phyloP scores from a whole-genome alignment of 2,113 vertebrate species.

The Daphoenositta chrysoptera region DNA sequence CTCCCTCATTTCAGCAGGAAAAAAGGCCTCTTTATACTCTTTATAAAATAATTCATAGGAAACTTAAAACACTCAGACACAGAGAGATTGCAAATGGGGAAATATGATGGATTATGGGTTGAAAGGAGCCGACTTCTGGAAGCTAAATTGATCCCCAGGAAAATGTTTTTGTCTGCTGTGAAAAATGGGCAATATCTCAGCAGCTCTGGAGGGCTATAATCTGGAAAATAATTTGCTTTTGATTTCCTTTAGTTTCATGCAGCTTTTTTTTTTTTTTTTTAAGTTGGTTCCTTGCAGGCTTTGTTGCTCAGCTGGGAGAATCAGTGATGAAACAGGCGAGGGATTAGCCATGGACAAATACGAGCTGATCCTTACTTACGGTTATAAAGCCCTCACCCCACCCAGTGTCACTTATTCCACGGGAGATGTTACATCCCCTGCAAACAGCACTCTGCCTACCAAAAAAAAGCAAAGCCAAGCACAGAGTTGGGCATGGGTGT shows the following conservation, averaged over 20 bases:
- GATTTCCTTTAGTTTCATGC: conserved; percentile 64
- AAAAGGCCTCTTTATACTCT: conserved; percentile 65
- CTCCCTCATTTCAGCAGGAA: conserved; percentile 64
- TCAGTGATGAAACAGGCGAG: not conserved
- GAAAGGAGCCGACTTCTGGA: conserved; percentile 88
- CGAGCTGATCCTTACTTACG: conserved; percentile 2
- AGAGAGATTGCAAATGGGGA: conserved; percentile 81
- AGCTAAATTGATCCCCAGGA: conserved; percentile 94
- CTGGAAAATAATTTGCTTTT: conserved; percentile 83
- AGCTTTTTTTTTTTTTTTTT: not conserved
- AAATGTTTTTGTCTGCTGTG: conserved; percentile 99
- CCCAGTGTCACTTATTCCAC: not conserved
- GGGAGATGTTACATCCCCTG: not conserved
- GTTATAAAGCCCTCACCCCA: conserved; percentile 3
- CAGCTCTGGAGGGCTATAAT: conserved; percentile 73
- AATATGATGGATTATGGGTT: conserved; percentile 98
- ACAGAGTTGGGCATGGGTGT: not conserved
- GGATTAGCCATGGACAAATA: conserved; percentile 23
- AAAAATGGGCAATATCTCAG: conserved; percentile 94
- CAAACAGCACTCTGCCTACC: not conserved
- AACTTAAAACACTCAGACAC: conserved; percentile 82
- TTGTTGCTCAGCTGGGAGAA: conserved; percentile 39
- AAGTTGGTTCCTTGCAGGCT: conserved; percentile 32
- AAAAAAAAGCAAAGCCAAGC: not conserved
- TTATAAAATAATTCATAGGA: conserved; percentile 82